Evolutionary conservation across 2,888 invertebrate genomes (phyloP).

Genomic region (Panopea generosa): DNA sequence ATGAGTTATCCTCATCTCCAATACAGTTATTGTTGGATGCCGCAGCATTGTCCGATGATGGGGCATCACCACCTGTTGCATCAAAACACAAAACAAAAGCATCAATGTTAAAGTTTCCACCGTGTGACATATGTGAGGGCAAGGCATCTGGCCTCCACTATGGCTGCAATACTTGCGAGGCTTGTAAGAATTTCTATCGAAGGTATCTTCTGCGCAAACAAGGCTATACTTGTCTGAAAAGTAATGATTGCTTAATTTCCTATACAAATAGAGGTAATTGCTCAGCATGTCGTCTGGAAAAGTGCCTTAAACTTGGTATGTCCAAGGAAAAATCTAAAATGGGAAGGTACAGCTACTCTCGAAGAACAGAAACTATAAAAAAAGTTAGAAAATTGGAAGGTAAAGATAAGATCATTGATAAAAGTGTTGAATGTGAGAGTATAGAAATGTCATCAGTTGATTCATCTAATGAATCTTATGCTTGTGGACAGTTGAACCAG

Average conservation of each 20-base stretch:
- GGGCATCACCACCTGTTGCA: no score
- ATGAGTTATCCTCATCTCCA: no score
- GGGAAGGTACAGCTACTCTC: conserved; percentile 35
- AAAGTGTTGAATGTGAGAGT: neutral
- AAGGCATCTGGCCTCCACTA: conserved; percentile 66
- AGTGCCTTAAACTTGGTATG: conserved; percentile 54
- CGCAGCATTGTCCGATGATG: no score
- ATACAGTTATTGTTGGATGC: no score
- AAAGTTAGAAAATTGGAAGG: conserved; percentile 43
- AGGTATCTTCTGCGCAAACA: conserved; percentile 56
- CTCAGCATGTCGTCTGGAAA: conserved; percentile 54
- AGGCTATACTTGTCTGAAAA: conserved; percentile 31
- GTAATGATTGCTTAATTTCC: conserved; percentile 41
- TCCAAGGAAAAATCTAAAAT: conserved; percentile 51
- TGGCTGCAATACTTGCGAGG: conserved; percentile 66
- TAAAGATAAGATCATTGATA: conserved; percentile 12
- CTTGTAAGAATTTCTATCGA: conserved; percentile 66
- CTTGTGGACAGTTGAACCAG: no score
- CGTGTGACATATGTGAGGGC: conserved; percentile 60
- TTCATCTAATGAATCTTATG: neutral
- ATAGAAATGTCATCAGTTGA: neutral
- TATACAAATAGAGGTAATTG: conserved; percentile 44
- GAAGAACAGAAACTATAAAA: conserved; percentile 53
- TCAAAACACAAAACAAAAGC: neutral
- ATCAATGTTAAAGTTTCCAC: conserved; percentile 52